A percentile compares a stretch with the other conserved stretches of the same genome.
phyloP scores from a whole-genome alignment of 2,888 invertebrate species.

The Sturmia bella region DNA sequence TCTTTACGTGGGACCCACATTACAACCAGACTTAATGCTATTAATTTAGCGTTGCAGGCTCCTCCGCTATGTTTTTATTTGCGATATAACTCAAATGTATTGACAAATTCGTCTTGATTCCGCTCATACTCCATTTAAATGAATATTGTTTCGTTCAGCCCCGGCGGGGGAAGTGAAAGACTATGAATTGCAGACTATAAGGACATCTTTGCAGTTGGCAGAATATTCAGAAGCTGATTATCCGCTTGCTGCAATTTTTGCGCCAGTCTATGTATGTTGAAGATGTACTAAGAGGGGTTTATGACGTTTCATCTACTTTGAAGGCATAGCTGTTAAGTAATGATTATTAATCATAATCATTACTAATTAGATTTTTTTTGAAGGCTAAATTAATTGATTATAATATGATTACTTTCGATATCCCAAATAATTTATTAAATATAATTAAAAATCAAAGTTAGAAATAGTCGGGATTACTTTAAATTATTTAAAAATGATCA shows the following conservation, averaged over 20 bases:
- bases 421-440: too few relatives aligned
- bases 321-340: too few relatives aligned
- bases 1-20: not conserved
- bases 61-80: not conserved
- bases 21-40: not conserved
- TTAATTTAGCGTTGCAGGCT: not conserved
- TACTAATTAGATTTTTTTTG: too few relatives aligned
- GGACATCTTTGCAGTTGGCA: not conserved
- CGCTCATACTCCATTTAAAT: not conserved
- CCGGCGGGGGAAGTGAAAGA: slow-evolving; percentile 26
- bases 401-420: too few relatives aligned
- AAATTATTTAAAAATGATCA: too few relatives aligned
- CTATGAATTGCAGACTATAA: slow-evolving; percentile 57
- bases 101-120: not conserved
- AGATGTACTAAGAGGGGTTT: too few relatives aligned
- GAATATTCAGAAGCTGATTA: not conserved
- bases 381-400: too few relatives aligned
- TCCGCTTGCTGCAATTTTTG: not conserved
- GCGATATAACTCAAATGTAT: not conserved
- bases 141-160: not conserved
- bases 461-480: too few relatives aligned
- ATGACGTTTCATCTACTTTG: too few relatives aligned
- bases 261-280: too few relatives aligned
- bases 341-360: too few relatives aligned
- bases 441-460: too few relatives aligned